These are phyloP conservation scores for Neogale vison DNA, from an alignment of 2,113 vertebrate genomes.

Conservation along the genomic window DNA sequence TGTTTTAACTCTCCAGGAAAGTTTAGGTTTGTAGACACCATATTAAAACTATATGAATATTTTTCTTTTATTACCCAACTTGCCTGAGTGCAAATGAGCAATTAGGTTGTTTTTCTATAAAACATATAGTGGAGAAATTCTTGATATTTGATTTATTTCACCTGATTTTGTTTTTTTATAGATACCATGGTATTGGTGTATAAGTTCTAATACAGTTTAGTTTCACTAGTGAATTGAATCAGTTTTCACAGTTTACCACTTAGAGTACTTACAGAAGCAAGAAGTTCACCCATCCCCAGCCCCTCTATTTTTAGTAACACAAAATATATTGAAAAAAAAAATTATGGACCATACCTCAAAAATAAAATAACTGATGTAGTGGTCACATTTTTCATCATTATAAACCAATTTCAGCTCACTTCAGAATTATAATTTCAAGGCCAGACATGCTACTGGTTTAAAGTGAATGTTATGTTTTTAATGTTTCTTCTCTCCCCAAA, in stretches of 20 bases:
- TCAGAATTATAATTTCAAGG: conserved; percentile 84
- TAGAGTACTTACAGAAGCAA: conserved; percentile 66
- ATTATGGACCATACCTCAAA: conserved; percentile 74
- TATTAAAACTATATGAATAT: conserved; percentile 77
- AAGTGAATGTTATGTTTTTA: conserved; percentile 91
- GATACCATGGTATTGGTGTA: conserved; percentile 74
- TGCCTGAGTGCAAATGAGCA: conserved; percentile 76
- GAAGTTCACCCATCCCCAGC: conserved; percentile 23
- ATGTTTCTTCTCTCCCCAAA: conserved; percentile 94
- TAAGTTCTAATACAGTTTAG: conserved; percentile 77
- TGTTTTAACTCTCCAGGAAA: conserved; percentile 80
- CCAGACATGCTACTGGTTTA: conserved; percentile 88
- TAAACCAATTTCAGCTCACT: conserved; percentile 81
- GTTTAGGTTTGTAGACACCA: conserved; percentile 76
- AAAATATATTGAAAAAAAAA: conserved; percentile 72
- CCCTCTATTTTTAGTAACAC: conserved; percentile 71
- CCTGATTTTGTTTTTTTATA: conserved; percentile 76
- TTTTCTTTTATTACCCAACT: conserved; percentile 76
- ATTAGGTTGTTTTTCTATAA: conserved; percentile 78
- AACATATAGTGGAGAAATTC: conserved; percentile 81
- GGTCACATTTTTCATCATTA: conserved; percentile 64
- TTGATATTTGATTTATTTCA: conserved; percentile 81
- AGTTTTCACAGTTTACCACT: conserved; percentile 78
- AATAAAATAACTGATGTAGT: conserved; percentile 70
- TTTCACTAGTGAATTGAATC: conserved; percentile 77